Base-by-base conservation (phyloP, 2,113 vertebrate species). In the Piprites chloris region DNA sequence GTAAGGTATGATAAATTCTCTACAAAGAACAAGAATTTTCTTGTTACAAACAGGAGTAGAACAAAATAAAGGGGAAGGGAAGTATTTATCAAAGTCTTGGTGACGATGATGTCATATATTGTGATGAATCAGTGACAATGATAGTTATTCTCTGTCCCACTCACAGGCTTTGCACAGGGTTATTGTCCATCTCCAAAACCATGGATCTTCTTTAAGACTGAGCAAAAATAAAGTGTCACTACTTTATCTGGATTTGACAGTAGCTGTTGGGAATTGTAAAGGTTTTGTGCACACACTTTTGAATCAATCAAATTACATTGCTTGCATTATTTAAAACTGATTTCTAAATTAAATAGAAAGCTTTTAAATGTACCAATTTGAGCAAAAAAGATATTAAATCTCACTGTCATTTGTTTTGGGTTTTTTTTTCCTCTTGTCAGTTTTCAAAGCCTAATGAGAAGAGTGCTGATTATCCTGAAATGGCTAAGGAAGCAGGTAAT, bases 401-500 rank as follows among this genome's bases (percentile, higher is more conserved):
- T 96, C 33, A 77, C 35, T 95, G 9, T 93, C 81, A 78, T 71
- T 61, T 92, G 14, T 22, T 85, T 30, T 74, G 49, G 8, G 4
- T n/a, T 5, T 18, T 46, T 56, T 39, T 44, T 53, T 15, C 17
- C n/a, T 71, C 72, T 85, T 91, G 61, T 39, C 95, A 99, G 99
- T 99, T 99, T 91, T 41, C 95, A 92, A 99, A 99, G 74, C 99
- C 99, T 52, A 96, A 83, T 89, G 81, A 50, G 32, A 93, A 94
- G 7, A 73, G 97, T 50, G 49, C 74, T 75, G 99, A 99, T 97
- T 99, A 99, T 80, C 99, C 99, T 77, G 99, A 99, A 24, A 97
- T 99, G 98, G 98, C 98, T 59, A 98, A 99, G 93, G 99, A 99
- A 98, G 99, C 99, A 98, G 99, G 99, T 99, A 97, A 97, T 66